Conservation (phyloP, 2,888 invertebrate species). For the Lapara coniferarum region DNA sequence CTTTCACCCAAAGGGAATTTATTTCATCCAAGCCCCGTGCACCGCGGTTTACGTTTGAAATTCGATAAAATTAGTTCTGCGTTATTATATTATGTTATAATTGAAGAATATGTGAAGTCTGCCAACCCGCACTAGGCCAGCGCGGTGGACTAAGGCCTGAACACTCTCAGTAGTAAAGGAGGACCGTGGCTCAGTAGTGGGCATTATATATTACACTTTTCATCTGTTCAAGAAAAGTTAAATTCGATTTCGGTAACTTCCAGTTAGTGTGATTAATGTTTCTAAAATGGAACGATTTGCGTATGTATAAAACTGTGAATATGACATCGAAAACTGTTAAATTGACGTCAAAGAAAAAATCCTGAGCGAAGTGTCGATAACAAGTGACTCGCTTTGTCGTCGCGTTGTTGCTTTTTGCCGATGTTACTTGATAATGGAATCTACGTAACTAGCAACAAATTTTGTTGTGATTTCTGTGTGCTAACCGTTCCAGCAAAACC, state of each 20-base stretch:
- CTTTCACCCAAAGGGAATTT: background rate
- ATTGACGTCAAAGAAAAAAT: slow-evolving; percentile 35
- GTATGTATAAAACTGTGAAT: slow-evolving; percentile 33
- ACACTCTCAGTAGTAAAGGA: too few species aligned
- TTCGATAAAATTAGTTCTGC: slow-evolving; percentile 28
- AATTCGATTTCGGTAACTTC: slow-evolving; percentile 35
- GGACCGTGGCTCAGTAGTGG: too few species aligned
- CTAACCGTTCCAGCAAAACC: slow-evolving; percentile 1
- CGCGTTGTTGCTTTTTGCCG: slow-evolving; percentile 27
- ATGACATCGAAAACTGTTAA: slow-evolving; percentile 48
- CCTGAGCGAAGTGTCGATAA: slow-evolving; percentile 40
- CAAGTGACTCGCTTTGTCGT: slow-evolving; percentile 36
- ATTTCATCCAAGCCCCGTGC: slow-evolving; percentile 6
- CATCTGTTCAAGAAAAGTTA: slow-evolving; percentile 29
- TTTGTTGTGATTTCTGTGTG: slow-evolving; percentile 15
- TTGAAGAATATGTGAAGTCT: too few species aligned
- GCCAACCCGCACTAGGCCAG: too few species aligned
- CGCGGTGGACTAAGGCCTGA: too few species aligned
- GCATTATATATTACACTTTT: slow-evolving; percentile 9
- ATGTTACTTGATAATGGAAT: slow-evolving; percentile 29
- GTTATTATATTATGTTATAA: slow-evolving; percentile 16
- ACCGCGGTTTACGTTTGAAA: slow-evolving; percentile 32
- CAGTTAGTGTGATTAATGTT: slow-evolving; percentile 34
- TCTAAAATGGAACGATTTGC: slow-evolving; percentile 33
- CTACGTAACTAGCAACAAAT: slow-evolving; percentile 22